Conservation (phyloP, 2,888 invertebrate genomes). For the Archips crataeganus region DNA sequence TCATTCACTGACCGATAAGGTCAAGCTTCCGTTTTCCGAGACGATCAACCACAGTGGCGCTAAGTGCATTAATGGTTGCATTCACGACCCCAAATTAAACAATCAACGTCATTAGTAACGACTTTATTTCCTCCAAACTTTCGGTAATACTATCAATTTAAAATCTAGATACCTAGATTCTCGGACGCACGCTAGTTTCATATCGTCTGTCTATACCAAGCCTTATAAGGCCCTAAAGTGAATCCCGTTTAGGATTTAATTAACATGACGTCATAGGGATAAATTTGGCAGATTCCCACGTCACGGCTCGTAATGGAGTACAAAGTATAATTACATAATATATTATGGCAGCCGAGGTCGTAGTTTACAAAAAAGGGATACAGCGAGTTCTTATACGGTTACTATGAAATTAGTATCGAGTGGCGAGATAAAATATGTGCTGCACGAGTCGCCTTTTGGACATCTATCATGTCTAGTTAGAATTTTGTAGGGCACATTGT, state of each 20-base stretch:
- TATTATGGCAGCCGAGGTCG: slow-evolving; percentile 70
- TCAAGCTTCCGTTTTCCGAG: slow-evolving; percentile 46
- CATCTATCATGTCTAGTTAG: slow-evolving; percentile 4
- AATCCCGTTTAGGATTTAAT: slow-evolving; percentile 47
- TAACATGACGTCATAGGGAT: slow-evolving; percentile 71
- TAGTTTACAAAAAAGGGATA: slow-evolving; percentile 60
- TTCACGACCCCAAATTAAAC: slow-evolving; percentile 19
- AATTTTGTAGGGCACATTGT: no score
- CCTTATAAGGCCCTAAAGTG: slow-evolving; percentile 43
- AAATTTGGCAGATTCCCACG: slow-evolving; percentile 70
- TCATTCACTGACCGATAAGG: slow-evolving; percentile 44
- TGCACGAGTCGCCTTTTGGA: slow-evolving; percentile 26
- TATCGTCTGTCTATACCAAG: neutral
- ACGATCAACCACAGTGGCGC: slow-evolving; percentile 44
- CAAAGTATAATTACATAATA: slow-evolving; percentile 67
- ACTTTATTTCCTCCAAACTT: neutral
- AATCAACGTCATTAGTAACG: neutral
- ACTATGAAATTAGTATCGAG: slow-evolving; percentile 54
- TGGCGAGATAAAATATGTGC: slow-evolving; percentile 50
- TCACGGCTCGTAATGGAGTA: slow-evolving; percentile 65
- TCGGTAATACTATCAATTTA: slow-evolving; percentile 5
- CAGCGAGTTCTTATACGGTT: slow-evolving; percentile 58
- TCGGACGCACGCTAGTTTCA: neutral
- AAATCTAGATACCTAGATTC: slow-evolving; percentile 15
- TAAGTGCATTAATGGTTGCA: slow-evolving; percentile 40